phyloP scores from a whole-genome alignment of 30 jellyfish, hydroid and myxozoan species.

The Aurelia coerulea region DNA sequence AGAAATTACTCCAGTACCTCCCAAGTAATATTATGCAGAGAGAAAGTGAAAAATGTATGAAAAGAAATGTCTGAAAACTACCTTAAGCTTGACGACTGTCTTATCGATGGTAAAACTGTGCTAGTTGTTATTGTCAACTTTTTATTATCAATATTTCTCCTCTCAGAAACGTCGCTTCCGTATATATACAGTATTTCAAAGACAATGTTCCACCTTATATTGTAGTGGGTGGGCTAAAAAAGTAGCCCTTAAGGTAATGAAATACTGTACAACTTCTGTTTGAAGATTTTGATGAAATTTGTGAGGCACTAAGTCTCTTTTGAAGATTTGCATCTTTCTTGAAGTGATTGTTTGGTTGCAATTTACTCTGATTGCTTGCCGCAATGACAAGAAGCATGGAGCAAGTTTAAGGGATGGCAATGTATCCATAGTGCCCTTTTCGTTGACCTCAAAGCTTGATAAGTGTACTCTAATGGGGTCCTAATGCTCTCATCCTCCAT shows the following conservation, averaged over 20 bases:
- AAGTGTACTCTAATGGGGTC: constrained; percentile 3
- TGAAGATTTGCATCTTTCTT: no score
- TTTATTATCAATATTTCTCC: not conserved
- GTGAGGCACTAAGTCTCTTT: no score
- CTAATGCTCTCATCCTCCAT: not conserved
- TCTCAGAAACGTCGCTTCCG: not conserved
- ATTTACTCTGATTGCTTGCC: no score
- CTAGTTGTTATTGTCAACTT: not conserved
- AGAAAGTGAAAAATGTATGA: no score
- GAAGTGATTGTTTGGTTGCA: no score
- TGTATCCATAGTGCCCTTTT: not conserved
- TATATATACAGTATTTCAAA: not conserved
- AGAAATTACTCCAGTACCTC: no score
- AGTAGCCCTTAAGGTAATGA: not conserved
- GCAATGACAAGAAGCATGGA: not conserved
- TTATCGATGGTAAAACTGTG: not conserved
- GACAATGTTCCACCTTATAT: not conserved
- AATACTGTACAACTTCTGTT: no score
- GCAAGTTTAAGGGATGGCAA: constrained; percentile 23
- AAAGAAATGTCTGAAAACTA: not conserved
- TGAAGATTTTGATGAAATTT: no score
- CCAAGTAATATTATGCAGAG: no score
- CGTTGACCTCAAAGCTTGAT: not conserved
- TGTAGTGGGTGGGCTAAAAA: not conserved
- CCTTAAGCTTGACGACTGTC: not conserved